Conservation (phyloP, 2,797 vertebrate genomes). For the Cirrhinus molitorella region DNA sequence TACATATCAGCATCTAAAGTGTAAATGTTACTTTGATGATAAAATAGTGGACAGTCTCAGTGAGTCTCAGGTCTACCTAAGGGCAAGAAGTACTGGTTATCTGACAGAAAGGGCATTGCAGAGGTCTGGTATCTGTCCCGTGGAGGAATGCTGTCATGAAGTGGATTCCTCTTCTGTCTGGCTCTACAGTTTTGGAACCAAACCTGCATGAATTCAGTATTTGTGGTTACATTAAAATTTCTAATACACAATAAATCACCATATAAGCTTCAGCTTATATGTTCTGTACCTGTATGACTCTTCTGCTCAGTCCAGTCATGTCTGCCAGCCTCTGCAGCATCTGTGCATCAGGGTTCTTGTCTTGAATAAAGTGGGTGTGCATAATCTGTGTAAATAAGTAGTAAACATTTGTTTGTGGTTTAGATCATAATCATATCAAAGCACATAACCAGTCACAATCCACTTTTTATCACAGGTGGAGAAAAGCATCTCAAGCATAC, state of each 20-base stretch:
- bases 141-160: slow-evolving; percentile 89
- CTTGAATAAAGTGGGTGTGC: slow-evolving; percentile 97
- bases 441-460: neutral
- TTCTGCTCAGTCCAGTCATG: slow-evolving; percentile 94
- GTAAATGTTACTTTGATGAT: too few species aligned
- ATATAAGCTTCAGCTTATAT: neutral
- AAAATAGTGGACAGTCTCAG: slow-evolving; percentile 65
- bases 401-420: neutral
- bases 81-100: slow-evolving; percentile 93
- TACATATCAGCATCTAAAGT: too few species aligned
- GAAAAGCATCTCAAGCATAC: slow-evolving; percentile 66
- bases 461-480: neutral
- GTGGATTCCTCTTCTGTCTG: slow-evolving; percentile 98
- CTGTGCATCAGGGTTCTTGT: slow-evolving; percentile 97
- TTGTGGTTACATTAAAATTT: slow-evolving; percentile 3
- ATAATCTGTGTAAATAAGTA: slow-evolving; percentile 83
- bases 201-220: slow-evolving; percentile 85
- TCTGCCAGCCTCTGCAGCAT: slow-evolving; percentile 95
- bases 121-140: slow-evolving; percentile 85
- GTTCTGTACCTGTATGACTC: slow-evolving; percentile 93
- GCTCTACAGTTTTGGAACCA: slow-evolving; percentile 99
- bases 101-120: slow-evolving; percentile 87
- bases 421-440: neutral
- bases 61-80: slow-evolving; percentile 86
- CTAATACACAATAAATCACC: neutral